These are phyloP conservation scores for Oxycera nigricornis DNA, from an alignment of 2,888 invertebrate genomes.

Conservation along the genomic window DNA sequence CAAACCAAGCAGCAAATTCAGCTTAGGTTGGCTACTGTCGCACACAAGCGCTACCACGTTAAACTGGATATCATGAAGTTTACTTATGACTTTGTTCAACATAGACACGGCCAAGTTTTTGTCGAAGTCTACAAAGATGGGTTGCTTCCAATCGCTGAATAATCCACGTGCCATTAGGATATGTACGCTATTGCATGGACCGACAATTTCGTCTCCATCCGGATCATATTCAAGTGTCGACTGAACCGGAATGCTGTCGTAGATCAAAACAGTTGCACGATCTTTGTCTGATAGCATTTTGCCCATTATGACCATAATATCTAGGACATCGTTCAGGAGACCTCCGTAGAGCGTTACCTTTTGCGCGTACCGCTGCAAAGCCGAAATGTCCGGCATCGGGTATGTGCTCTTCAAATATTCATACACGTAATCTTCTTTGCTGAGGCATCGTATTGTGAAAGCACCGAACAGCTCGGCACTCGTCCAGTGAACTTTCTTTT, in stretches of 20 bases:
- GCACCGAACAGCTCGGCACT: neutral
- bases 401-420: neutral
- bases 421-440: neutral
- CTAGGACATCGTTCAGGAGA: neutral
- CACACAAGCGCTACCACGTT: slow-evolving; percentile 23
- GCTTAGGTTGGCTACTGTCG: slow-evolving; percentile 3
- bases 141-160: slow-evolving; percentile 38
- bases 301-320: neutral
- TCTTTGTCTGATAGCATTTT: neutral
- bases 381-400: neutral
- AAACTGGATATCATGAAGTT: slow-evolving; percentile 27
- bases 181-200: slow-evolving; percentile 25
- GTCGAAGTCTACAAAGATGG: slow-evolving; percentile 37
- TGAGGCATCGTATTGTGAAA: neutral
- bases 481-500: slow-evolving; percentile 1
- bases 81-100: slow-evolving; percentile 4
- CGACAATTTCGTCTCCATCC: slow-evolving; percentile 26
- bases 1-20: neutral
- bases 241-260: neutral
- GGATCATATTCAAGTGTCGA: neutral
- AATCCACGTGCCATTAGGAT: slow-evolving; percentile 37
- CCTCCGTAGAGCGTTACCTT: neutral
- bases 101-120: neutral
- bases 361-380: neutral
- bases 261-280: neutral